Conservation (phyloP, 2,113 vertebrate genomes). For the Xenus cinereus region DNA sequence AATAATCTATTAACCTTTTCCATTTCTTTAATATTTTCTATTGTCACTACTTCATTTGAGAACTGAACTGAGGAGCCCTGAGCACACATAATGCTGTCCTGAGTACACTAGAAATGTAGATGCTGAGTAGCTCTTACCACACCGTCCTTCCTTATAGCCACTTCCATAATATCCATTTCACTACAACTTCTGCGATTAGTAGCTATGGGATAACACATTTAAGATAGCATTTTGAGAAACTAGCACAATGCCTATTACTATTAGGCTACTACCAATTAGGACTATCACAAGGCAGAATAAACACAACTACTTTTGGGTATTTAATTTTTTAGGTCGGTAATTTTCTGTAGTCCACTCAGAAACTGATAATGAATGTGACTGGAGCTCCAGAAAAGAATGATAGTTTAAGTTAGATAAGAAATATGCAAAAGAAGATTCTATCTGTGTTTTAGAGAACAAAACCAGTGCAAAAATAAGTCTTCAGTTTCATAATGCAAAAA, state of each 20-base stretch:
- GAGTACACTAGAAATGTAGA: background rate
- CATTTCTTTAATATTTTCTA: background rate
- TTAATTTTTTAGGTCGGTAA: background rate
- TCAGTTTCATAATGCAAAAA: background rate
- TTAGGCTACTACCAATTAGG: background rate
- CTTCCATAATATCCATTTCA: background rate
- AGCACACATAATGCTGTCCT: background rate
- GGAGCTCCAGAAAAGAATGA: background rate
- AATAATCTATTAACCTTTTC: background rate
- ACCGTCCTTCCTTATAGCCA: background rate
- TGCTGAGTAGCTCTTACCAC: background rate
- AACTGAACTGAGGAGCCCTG: background rate
- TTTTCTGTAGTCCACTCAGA: background rate
- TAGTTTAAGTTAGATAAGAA: background rate
- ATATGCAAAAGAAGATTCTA: background rate
- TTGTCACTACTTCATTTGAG: background rate
- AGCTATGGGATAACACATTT: background rate
- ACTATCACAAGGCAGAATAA: background rate
- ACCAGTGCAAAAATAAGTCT: background rate
- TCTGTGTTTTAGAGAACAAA: background rate
- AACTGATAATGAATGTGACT: background rate
- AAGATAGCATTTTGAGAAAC: background rate
- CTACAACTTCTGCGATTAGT: background rate
- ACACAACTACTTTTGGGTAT: background rate
- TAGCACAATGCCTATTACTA: background rate